Base-by-base conservation (phyloP, 1,140 invertebrate genomes). In the Lycorma delicatula region DNA sequence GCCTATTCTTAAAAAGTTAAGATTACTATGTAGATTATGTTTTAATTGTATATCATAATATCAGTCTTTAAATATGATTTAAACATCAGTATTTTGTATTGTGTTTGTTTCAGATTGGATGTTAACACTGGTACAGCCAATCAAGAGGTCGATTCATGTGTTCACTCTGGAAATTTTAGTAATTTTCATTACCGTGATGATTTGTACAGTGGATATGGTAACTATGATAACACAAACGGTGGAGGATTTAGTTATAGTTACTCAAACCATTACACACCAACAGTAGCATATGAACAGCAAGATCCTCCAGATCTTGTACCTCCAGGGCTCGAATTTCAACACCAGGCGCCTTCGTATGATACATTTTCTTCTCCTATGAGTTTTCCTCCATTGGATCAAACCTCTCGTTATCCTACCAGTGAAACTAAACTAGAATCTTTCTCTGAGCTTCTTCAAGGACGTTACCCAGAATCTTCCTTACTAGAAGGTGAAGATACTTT, bases 371-470 rank as follows among this genome's bases (percentile, higher is more conserved):
- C 55, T 47, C 11, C 59, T 1, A 27, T 38, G 9, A 47, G 29
- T 26, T 47, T 54, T 20, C 36, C 29, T 1, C 44, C 22, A 18
- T 13, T 47, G 5, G 41, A 54, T 25, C 41, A 44, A 18, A n/a
- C 29, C 6, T 5, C 22, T 26, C 28, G 29, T 6, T 27, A 54
- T 22, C 26, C 25, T n/a, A n/a, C 55, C 28, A 25, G 3, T 18
- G 41, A 51, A 13, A 3, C 20, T 7, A 58, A 50, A 31, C 74
- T 86, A 59, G 83, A 86, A 71, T 80, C 81, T 1, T 84, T 84
- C 60, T 82, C 84, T 34, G 84, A 86, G 59, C 70, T 84, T 23
- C 71, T 83, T 5, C 78, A 75, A 68, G 79, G 74, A 25, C 75
- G 79, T 49, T 83, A 83, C 56, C 41, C 60, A 63, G 57, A 58